Evolutionary conservation across 2,113 vertebrate genomes (phyloP), one percentile per base, ranked within the genome.

Genomic region (Prunella fulvescens): DNA sequence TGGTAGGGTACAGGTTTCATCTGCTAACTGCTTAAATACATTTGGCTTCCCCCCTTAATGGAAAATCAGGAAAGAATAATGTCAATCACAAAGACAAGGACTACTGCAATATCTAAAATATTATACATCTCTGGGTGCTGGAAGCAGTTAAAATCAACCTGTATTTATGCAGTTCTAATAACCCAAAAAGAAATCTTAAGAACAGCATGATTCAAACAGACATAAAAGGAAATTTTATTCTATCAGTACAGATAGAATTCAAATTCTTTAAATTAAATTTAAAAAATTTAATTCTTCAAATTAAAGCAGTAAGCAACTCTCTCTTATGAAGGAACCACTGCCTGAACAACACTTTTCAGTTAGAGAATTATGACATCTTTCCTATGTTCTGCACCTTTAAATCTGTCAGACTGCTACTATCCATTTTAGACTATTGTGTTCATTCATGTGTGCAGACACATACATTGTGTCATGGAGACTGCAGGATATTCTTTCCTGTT

Each of bases 341-440:
- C 51, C 67, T 40, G 71, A 92, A 50, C 50, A 72, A 57, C 48
- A n/a, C 72, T 71, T 90, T 88, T 19, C 65, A 90, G 71, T 64
- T 54, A 47, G 40, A 76, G 79, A 64, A 90, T 71, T 40, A 77
- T 66, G 47, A 44, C 44, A 29, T 56, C 60, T 95, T 94, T 81
- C 78, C 85, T 60, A 2, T 40, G 67, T 42, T 90, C 92, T 93
- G 76, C 80, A 79, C 86, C 93, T 96, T 95, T 94, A 95, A 95
- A 93, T 88, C 90, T 71, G 51, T 84, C 92, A 91, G 69, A 18
- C 44, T 33, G 10, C 89, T 24, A 4, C 74, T 90, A 88, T 47
- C 72, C 86, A n/a, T 92, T 95, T 86, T 67, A 60, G 60, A 58
- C 74, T 56, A n/a, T 3, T 81, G 82, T 94, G 93, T 48, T 94